Evolutionary conservation across 2,888 invertebrate genomes (phyloP), one percentile per base, ranked within the genome.

Genomic region (Athalia rosae): DNA sequence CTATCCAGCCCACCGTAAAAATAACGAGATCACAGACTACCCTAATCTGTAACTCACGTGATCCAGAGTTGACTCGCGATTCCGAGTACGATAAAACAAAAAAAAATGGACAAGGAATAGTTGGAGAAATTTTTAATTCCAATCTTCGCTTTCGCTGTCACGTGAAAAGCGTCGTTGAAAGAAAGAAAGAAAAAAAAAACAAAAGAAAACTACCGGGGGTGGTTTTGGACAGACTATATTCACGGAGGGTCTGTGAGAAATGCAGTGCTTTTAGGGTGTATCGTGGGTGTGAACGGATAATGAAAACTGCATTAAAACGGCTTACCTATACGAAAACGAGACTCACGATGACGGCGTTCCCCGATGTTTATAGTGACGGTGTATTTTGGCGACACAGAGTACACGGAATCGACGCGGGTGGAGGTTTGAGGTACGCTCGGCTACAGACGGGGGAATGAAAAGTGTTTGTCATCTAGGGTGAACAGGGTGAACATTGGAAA

Each of bases 241-340:
- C 28, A 2, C 53, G 67, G 67, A 67, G 15, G 69, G n/a, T 9
- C 43, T 13, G 13, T 28, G 53, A n/a, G 43, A 59, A 28, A 28
- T 28, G 28, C 28, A 28, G 28, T 56, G 9, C 8, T 11, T n/a
- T n/a, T 28, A 13, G 58, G 66, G 43, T 13, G 43, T 28, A 45
- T 62, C 59, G 59, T 41, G 7, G 64, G 64, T 63, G 64, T 53
- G 76, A 62, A 6, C 63, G 61, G 66, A 82, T 86, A 84, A 84
- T 84, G 82, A 83, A 84, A 85, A 84, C 81, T 84, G 83, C 82
- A 84, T 85, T 83, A 84, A 85, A 84, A 84, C 82, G 80, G n/a
- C n/a, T n/a, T n/a, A n/a, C 76, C 9, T n/a, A 56, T 15, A 45
- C 82, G 82, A 85, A 85, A 86, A 84, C 80, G 64, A 77, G 82